A percentile compares a stretch with the other conserved stretches of the same genome.
phyloP scores from a whole-genome alignment of 2,797 vertebrate species.

The Acanthornis magna region DNA sequence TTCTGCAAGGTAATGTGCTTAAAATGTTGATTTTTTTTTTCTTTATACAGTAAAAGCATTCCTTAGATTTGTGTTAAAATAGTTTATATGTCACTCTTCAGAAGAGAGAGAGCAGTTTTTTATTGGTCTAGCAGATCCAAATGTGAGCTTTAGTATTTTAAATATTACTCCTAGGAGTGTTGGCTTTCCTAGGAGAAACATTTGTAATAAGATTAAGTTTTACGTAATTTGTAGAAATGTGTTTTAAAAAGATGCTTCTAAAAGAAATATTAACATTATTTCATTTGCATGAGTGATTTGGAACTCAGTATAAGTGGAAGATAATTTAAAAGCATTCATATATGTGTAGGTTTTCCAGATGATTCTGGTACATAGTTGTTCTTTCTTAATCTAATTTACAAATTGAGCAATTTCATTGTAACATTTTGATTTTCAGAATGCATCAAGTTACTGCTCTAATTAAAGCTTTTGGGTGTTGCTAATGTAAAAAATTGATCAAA shows the following conservation, averaged over 20 bases:
- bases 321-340: neutral
- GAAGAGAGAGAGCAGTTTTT: slow-evolving; percentile 3
- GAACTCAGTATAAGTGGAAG: slow-evolving; percentile 10
- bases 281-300: slow-evolving; percentile 22
- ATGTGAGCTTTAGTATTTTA: slow-evolving; percentile 48
- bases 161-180: slow-evolving; percentile 47
- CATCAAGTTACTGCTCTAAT: slow-evolving; percentile 10
- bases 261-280: slow-evolving; percentile 15
- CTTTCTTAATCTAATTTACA: neutral
- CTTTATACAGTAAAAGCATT: neutral
- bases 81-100: slow-evolving; percentile 36
- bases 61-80: slow-evolving; percentile 43
- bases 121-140: slow-evolving; percentile 24
- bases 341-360: neutral
- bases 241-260: neutral
- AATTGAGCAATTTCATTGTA: neutral
- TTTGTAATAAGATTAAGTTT: slow-evolving; percentile 26
- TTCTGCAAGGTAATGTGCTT: neutral
- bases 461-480: slow-evolving; percentile 17
- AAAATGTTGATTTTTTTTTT: slow-evolving; percentile 2
- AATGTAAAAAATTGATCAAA: slow-evolving; percentile 7
- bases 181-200: slow-evolving; percentile 44
- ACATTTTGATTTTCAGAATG: slow-evolving; percentile 43
- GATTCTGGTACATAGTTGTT: neutral
- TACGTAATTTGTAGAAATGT: slow-evolving; percentile 10